Evolutionary conservation across 2,888 invertebrate genomes (phyloP), one percentile per base, ranked within the genome.

Genomic region (Epinotia brunnichana): DNA sequence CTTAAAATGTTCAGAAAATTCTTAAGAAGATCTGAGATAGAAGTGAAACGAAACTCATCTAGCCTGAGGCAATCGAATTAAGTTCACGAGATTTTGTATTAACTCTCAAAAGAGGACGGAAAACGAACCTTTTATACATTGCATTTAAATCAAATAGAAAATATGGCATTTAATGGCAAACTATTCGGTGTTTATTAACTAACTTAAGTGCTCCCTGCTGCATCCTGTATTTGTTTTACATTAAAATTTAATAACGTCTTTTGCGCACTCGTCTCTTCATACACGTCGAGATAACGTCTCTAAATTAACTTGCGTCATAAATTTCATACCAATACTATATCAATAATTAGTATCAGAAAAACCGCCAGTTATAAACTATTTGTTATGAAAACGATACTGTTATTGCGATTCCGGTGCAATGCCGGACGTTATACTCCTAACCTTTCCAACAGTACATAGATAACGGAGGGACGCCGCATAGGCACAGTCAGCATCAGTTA

Each of bases 371-470:
- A 29, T 9, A 9, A 35, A 35, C 35, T 35, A 35, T 35, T 35
- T 35, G 9, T 35, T 35, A 35, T 35, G 35, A 35, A 35, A 9
- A 35, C 35, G 35, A 35, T 35, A 35, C 5, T 4, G 19, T 60
- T 39, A 17, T 51, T 39, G n/a, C 15, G 13, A 41, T 39, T 19
- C 29, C 29, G 54, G 44, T 24, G 62, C 44, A 10, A 19, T 19
- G 35, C 44, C 69, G 62, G 69, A 69, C 5, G 44, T 44, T 69
- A 44, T 56, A 53, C 54, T 44, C 61, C 56, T 44, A 29, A 41
- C 53, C 54, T 29, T 56, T 56, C 54, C 17, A 62, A 69, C 54
- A 44, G 2, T 24, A 62, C 44, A 13, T 51, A 60, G 61, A 69
- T 69, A 69, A 39, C 61, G 21, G 59, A 69, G 4, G 35, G 17